Evolutionary conservation across 1,140 invertebrate species (phyloP).

Genomic region (Polypedilum pembai): DNA sequence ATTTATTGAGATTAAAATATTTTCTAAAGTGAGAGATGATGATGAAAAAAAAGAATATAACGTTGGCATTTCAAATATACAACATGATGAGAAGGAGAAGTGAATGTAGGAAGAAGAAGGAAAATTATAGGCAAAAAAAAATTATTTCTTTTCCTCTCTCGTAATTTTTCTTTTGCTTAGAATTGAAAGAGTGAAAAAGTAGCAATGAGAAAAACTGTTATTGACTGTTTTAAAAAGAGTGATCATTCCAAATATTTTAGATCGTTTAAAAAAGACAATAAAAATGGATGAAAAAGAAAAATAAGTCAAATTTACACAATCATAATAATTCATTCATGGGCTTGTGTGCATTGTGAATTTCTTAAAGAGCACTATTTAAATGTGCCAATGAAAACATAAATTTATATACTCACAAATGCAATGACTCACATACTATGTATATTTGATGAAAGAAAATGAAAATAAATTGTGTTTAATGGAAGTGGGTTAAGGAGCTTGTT

Average conservation of each 20-base stretch:
- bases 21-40: constrained; percentile 14
- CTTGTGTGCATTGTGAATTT: no score
- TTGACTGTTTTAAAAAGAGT: background rate
- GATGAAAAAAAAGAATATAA: constrained; percentile 10
- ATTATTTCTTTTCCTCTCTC: background rate
- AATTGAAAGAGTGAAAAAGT: background rate
- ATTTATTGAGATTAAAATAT: background rate
- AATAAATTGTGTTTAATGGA: constrained; percentile 21
- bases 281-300: background rate
- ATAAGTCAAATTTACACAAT: background rate
- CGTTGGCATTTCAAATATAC: constrained; percentile 8
- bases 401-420: background rate
- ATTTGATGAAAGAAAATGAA: constrained; percentile 6
- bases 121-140: constrained; percentile 27
- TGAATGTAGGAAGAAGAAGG: constrained; percentile 24
- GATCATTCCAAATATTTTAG: background rate
- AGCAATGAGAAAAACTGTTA: background rate
- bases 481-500: constrained; percentile 20
- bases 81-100: background rate
- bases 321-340: background rate
- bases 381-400: constrained; percentile 26
- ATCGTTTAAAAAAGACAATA: background rate
- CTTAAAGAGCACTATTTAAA: background rate
- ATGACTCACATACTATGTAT: constrained; percentile 6
- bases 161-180: no score